phyloP scores from a whole-genome alignment of 1,140 invertebrate genomes.

The Himalopsyche phryganea region DNA sequence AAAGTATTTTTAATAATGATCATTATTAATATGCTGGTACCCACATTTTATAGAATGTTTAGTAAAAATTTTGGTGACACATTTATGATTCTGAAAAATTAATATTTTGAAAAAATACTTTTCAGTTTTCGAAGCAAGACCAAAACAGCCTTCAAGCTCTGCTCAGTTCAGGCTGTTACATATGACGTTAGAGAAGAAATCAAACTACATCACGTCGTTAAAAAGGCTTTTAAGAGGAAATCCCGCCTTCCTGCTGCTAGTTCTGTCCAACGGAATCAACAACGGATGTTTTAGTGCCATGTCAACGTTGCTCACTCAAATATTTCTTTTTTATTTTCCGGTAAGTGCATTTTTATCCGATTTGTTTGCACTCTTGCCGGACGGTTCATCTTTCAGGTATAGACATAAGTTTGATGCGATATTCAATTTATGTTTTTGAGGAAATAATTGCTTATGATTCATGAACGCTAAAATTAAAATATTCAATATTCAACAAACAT shows the following conservation, averaged over 20 bases:
- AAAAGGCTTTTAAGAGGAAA: slow-evolving; percentile 13
- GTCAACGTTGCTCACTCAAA: slow-evolving; percentile 25
- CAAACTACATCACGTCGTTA: slow-evolving; percentile 15
- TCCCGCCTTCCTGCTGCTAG: slow-evolving; percentile 15
- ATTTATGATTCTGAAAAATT: too few species aligned
- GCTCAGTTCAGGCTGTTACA: slow-evolving; percentile 32
- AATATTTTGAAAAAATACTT: too few species aligned
- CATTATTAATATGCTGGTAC: too few species aligned
- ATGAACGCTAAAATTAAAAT: too few species aligned
- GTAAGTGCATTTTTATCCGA: slow-evolving; percentile 13
- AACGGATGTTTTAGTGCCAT: slow-evolving; percentile 31
- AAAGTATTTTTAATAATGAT: too few species aligned
- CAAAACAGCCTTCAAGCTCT: slow-evolving; percentile 55
- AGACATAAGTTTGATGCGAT: too few species aligned
- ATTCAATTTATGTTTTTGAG: too few species aligned
- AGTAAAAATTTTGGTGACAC: too few species aligned
- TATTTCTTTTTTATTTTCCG: slow-evolving; percentile 29
- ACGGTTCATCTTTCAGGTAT: too few species aligned
- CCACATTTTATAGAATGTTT: too few species aligned
- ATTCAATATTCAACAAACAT: too few species aligned
- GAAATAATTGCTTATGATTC: too few species aligned
- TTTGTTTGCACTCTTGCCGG: neutral
- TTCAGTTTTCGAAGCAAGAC: slow-evolving; percentile 58
- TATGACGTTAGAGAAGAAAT: neutral
- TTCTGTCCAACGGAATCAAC: slow-evolving; percentile 25